Conservation (phyloP, 2,888 invertebrate genomes). For the Ormyrus rosae region DNA sequence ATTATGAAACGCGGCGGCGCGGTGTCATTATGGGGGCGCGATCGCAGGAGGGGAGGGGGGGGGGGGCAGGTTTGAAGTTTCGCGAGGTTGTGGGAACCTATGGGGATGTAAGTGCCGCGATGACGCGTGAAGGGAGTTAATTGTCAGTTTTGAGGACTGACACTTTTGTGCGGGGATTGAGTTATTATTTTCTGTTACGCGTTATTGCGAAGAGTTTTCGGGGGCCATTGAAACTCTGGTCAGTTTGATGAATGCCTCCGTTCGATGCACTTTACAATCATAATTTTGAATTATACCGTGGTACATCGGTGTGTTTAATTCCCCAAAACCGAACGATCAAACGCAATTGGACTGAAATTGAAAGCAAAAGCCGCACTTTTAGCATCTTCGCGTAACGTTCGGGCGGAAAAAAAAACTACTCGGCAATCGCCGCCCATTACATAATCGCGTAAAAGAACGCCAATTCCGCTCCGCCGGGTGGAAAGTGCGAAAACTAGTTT, state of each 20-base stretch:
- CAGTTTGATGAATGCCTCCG: no score
- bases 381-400: no score
- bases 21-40: neutral
- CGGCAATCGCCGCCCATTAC: no score
- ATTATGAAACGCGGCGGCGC: neutral
- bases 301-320: no score
- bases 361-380: no score
- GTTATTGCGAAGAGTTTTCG: neutral
- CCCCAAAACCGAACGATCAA: no score
- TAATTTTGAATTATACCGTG: no score
- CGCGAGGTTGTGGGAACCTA: no score
- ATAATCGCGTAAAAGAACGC: constrained; percentile 7
- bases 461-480: constrained; percentile 6
- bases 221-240: no score
- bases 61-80: constrained; percentile 14
- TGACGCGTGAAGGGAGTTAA: neutral
- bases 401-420: no score
- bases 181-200: constrained; percentile 3
- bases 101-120: neutral
- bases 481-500: constrained; percentile 34
- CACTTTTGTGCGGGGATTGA: constrained; percentile 20
- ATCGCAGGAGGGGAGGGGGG: neutral
- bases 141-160: neutral
- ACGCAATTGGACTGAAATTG: no score
- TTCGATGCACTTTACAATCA: no score